Conservation (phyloP, 2,888 invertebrate species). For the Arge pagana region DNA sequence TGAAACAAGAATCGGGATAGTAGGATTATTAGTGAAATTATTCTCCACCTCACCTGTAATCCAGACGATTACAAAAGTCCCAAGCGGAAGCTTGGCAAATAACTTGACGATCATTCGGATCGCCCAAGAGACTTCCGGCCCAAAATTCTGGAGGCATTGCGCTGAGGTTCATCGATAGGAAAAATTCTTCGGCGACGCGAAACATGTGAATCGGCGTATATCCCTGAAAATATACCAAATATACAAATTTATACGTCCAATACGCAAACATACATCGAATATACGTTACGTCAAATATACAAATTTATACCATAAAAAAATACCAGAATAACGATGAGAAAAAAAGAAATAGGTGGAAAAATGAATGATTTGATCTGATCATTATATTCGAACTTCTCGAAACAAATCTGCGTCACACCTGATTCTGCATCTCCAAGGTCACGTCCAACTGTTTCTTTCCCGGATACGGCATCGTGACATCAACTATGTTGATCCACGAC, state of each 20-base stretch:
- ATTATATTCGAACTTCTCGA: neutral
- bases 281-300: neutral
- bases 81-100: constrained; percentile 92
- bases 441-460: constrained; percentile 83
- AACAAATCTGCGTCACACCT: constrained; percentile 59
- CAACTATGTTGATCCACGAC: constrained; percentile 82
- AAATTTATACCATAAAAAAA: neutral
- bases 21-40: neutral
- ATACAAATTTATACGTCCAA: neutral
- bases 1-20: constrained; percentile 3
- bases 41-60: constrained; percentile 74
- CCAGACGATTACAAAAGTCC: constrained; percentile 90
- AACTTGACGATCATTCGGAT: constrained; percentile 75
- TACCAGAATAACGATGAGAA: neutral
- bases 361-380: neutral
- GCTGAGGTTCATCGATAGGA: constrained; percentile 85
- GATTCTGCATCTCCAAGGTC: constrained; percentile 78
- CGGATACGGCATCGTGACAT: constrained; percentile 83
- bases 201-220: constrained; percentile 84
- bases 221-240: constrained; percentile 67
- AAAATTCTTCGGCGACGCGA: constrained; percentile 88
- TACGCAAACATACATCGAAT: constrained; percentile 21
- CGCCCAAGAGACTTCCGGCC: constrained; percentile 81
- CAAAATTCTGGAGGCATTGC: constrained; percentile 87
- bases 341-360: neutral